These are phyloP conservation scores for Drosophila heteroneura DNA, from an alignment of 2,888 invertebrate species.

Conservation along the genomic window DNA sequence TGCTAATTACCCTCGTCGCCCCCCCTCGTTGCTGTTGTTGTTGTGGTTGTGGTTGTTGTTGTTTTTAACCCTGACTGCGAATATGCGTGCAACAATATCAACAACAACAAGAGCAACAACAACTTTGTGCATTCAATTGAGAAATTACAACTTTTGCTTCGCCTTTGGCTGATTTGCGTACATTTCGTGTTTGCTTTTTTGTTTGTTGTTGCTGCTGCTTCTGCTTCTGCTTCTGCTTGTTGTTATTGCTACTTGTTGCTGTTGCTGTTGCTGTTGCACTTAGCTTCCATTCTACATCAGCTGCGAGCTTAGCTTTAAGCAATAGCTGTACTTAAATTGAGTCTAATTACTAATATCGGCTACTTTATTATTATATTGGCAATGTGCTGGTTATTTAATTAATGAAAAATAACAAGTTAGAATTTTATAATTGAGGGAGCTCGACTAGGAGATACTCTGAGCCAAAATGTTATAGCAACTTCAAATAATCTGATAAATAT, in stretches of 20 bases:
- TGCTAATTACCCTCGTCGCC: constrained; percentile 73
- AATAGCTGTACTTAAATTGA: constrained; percentile 48
- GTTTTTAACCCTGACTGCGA: constrained; percentile 74
- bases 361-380: constrained; percentile 35
- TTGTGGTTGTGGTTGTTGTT: constrained; percentile 22
- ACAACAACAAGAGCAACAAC: constrained; percentile 34
- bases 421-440: neutral
- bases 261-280: constrained; percentile 15
- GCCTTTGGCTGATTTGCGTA: constrained; percentile 78
- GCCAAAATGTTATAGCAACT: neutral
- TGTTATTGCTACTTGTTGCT: constrained; percentile 24
- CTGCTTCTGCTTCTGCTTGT: constrained; percentile 7
- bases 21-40: constrained; percentile 17
- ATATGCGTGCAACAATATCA: constrained; percentile 71
- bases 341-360: constrained; percentile 57
- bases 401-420: neutral
- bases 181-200: constrained; percentile 56
- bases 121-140: constrained; percentile 77
- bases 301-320: constrained; percentile 11
- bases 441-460: neutral
- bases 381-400: constrained; percentile 21
- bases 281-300: constrained; percentile 33
- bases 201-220: constrained; percentile 23
- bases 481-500: neutral
- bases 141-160: constrained; percentile 75